Evolutionary conservation across 2,888 invertebrate species (phyloP).

Genomic region (Hybos culiciformis): DNA sequence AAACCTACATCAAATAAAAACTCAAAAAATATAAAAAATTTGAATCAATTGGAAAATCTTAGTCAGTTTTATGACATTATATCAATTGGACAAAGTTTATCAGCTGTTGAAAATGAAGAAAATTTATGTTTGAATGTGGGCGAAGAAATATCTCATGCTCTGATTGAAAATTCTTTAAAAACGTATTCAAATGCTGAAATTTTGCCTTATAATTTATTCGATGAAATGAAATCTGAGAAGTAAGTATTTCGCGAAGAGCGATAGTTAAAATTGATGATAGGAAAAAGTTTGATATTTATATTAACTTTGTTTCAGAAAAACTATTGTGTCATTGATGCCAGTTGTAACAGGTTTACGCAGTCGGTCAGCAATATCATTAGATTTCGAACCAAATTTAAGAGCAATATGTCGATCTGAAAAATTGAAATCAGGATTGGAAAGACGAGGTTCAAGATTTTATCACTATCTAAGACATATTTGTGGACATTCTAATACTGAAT

Average conservation of each 20-base stretch:
- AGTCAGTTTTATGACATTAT: conserved; percentile 35
- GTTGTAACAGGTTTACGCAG: conserved; percentile 39
- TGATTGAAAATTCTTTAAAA: conserved; percentile 26
- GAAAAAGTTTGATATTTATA: not conserved
- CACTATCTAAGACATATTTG: conserved; percentile 55
- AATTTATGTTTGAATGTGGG: conserved; percentile 22
- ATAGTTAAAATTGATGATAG: not conserved
- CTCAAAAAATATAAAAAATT: conserved; percentile 27
- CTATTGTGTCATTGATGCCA: conserved; percentile 19
- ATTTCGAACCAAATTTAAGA: conserved; percentile 56
- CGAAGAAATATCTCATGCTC: conserved; percentile 26
- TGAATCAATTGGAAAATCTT: conserved; percentile 30
- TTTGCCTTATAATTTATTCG: conserved; percentile 28
- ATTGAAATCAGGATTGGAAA: conserved; percentile 39
- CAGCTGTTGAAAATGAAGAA: conserved; percentile 18
- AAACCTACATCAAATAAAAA: conserved; percentile 17
- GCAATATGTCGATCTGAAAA: conserved; percentile 56
- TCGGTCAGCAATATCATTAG: conserved; percentile 43
- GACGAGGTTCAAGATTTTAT: conserved; percentile 63
- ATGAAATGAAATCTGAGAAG: conserved; percentile 19
- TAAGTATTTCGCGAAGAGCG: not conserved
- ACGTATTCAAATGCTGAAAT: conserved; percentile 23
- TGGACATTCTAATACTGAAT: conserved; percentile 36
- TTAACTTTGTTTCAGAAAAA: not conserved
- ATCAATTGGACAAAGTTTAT: conserved; percentile 23